Base-by-base conservation (phyloP, 2,888 invertebrate species). In the Heliconius sara region DNA sequence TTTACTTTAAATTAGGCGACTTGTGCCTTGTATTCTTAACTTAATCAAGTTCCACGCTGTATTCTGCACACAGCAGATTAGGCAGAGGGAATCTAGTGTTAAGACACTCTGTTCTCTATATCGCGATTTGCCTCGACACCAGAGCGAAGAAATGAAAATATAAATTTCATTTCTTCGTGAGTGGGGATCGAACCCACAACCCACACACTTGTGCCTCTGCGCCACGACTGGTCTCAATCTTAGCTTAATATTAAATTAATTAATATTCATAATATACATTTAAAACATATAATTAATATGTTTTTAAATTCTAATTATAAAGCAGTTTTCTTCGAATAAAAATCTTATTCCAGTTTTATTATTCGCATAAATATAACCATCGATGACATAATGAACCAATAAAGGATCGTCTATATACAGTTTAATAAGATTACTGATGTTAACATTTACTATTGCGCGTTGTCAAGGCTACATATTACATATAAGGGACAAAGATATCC, bases 401-500 rank as follows among this genome's bases (percentile, higher is more conserved):
- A 65, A 75, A 65, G 10, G 25, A 25, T 27, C n/a, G 13, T 65
- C 34, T 65, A 43, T 39, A 65, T 39, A 65, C 22, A 16, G 22
- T 34, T 27, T 19, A 66, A 47, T 75, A 66, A 75, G 27, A 75
- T 66, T 65, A 43, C 47, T 66, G 63, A 43, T 47, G 65, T 75
- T 66, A 65, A 27, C 75, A 65, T 47, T 75, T 75, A 75, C 39
- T 39, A 66, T 65, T 27, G 43, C 43, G 43, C 9, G 47, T 47
- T 65, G 27, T 65, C 47, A 66, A 75, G 75, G 75, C 43, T 47
- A 47, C 43, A 22, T 27, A 12, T 75, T 47, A 75, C 75, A 66
- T 47, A 22, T 75, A 66, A 22, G 75, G 75, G 4, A 66, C 75
- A 75, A 65, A 75, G 65, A 9, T 66, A 43, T 75, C 60, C 43